Base-by-base conservation (phyloP, 2,888 invertebrate species). In the Spicauda simplicius region DNA sequence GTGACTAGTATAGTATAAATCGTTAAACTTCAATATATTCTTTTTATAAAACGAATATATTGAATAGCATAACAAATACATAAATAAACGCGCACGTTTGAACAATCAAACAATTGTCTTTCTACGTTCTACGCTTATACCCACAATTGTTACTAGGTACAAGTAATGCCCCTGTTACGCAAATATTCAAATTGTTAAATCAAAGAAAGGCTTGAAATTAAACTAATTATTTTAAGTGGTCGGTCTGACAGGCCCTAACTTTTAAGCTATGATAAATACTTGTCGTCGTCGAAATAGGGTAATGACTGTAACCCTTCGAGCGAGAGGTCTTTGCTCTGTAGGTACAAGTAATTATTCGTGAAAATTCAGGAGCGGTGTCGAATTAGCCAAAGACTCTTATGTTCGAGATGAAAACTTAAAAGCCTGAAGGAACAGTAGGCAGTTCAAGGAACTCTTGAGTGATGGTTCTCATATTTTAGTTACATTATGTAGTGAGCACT, bases 191-290 rank as follows among this genome's bases (percentile, higher is more conserved):
- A 65, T 59, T 41, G 53, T 54, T 14, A 64, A 64, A 65, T 45
- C 19, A n/a, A 14, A 59, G 59, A 65, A 65, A 59, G 54, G 65
- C 14, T 60, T 54, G 18, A 48, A 66, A 66, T 66, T 45, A 33
- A 59, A 66, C 65, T 66, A 66, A 66, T 66, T 66, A 60, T 41
- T 66, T 66, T 54, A 66, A 66, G 65, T 66, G 65, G 65, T 54
- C 7, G 45, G 10, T 18, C 65, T 48, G 65, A 66, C 59, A 55
- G 59, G 53, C 53, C 20, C 54, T 59, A 20, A 55, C 59, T 60
- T 59, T 30, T 54, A 60, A 60, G 65, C 65, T 55, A 54, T 65
- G 65, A 58, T 65, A 59, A 59, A 54, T 60, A 53, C 65, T 60
- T 66, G 58, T 65, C 64, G 50, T 59, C 18, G 52, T 16, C 53